These are phyloP conservation scores for Halesus radiatus DNA, from an alignment of 1,140 invertebrate species.

Conservation along the genomic window DNA sequence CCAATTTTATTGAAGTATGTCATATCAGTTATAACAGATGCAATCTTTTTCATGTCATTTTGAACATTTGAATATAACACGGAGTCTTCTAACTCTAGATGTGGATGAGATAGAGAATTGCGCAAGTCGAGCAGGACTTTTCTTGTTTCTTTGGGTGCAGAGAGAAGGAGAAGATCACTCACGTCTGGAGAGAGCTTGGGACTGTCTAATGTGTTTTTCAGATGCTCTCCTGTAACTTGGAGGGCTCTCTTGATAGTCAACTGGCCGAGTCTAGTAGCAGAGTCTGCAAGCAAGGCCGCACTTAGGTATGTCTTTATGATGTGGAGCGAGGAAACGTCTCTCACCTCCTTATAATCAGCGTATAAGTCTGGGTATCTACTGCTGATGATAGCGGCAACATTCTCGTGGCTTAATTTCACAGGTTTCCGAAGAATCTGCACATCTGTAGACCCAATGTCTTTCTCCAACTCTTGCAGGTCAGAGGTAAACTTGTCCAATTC, in stretches of 20 bases:
- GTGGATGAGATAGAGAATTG: too few species aligned
- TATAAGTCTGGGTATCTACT: not conserved
- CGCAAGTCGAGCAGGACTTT: not conserved
- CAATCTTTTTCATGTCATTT: not conserved
- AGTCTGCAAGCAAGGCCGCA: too few species aligned
- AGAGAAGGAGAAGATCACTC: not conserved
- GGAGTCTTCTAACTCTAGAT: not conserved
- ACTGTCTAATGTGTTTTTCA: too few species aligned
- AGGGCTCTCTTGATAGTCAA: too few species aligned
- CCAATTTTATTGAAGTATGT: not conserved
- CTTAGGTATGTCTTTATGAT: too few species aligned
- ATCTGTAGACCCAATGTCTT: not conserved
- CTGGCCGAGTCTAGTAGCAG: too few species aligned
- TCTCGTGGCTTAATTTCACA: not conserved
- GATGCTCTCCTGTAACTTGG: too few species aligned
- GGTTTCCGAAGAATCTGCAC: not conserved
- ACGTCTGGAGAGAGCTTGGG: too few species aligned
- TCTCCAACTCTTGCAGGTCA: not conserved
- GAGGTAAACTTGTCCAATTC: not conserved
- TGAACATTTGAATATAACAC: not conserved
- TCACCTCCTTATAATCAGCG: too few species aligned
- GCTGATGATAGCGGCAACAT: not conserved
- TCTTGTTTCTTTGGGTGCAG: not conserved
- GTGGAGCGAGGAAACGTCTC: too few species aligned
- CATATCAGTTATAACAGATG: not conserved